phyloP scores from a whole-genome alignment of 2,113 vertebrate species.

The Podocnemis expansa region DNA sequence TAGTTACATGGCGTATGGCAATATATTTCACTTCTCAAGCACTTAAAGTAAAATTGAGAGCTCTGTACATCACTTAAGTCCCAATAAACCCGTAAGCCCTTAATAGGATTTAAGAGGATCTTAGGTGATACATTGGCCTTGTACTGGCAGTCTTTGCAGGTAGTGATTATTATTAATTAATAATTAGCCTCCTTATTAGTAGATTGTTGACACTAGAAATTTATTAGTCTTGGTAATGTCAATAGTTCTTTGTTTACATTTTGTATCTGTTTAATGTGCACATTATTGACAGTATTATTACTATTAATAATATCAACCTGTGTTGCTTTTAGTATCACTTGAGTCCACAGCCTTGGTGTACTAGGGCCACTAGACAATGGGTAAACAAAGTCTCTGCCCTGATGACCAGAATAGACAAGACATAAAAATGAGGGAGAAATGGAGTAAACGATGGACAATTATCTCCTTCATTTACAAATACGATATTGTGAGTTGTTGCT shows the following conservation, averaged over 20 bases:
- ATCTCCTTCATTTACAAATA: background rate
- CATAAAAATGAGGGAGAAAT: background rate
- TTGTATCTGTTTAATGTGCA: background rate
- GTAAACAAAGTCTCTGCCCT: constrained; percentile 36
- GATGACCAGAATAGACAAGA: background rate
- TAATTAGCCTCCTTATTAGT: constrained; percentile 2
- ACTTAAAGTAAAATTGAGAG: constrained; percentile 32
- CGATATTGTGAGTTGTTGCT: background rate
- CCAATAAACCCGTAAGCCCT: constrained; percentile 19
- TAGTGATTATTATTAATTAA: background rate
- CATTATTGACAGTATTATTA: background rate
- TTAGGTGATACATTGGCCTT: background rate
- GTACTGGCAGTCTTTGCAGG: constrained; percentile 32
- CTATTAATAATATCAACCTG: background rate
- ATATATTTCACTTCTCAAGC: accelerated
- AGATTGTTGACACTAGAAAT: background rate
- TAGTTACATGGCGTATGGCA: background rate
- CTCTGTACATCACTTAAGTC: background rate
- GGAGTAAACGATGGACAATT: background rate
- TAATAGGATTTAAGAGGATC: constrained; percentile 15
- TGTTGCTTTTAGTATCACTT: background rate
- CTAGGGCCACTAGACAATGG: background rate
- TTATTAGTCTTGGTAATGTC: background rate
- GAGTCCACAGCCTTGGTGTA: background rate
- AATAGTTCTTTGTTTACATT: background rate